A percentile compares a stretch with the other conserved stretches of the same genome.
Conservation (phyloP, 2,113 vertebrate species). For the Lamprotornis superbus region DNA sequence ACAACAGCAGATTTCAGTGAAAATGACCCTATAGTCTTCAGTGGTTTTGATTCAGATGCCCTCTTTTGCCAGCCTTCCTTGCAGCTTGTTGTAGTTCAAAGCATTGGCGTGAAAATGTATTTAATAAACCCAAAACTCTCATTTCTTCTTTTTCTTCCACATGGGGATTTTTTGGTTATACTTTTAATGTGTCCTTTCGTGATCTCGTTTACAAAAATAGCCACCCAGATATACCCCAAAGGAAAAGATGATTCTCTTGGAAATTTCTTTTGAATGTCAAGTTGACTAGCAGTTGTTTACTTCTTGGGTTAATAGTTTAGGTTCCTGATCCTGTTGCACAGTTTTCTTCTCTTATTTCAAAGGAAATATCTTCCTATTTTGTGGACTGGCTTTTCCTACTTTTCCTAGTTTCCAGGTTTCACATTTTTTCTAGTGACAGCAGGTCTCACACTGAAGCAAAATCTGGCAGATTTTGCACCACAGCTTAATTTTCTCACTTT, state of each 20-base stretch:
- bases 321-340: not conserved
- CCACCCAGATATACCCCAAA: slow-evolving; percentile 19
- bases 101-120: not conserved
- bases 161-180: not conserved
- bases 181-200: not conserved
- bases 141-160: not conserved
- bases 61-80: not conserved
- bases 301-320: slow-evolving; percentile 1
- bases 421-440: not conserved
- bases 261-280: slow-evolving; percentile 20
- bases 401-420: not conserved
- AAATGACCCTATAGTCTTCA: not conserved
- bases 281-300: not conserved
- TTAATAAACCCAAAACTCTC: not conserved
- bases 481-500: not conserved
- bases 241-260: slow-evolving; percentile 24
- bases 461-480: not conserved
- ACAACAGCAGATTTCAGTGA: not conserved
- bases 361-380: not conserved
- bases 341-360: not conserved
- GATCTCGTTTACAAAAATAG: slow-evolving; percentile 44
- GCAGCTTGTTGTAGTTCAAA: not conserved
- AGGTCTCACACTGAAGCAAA: not conserved
- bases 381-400: not conserved
- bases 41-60: not conserved